Conservation (phyloP, 2,888 invertebrate species). For the Macropis europaea region DNA sequence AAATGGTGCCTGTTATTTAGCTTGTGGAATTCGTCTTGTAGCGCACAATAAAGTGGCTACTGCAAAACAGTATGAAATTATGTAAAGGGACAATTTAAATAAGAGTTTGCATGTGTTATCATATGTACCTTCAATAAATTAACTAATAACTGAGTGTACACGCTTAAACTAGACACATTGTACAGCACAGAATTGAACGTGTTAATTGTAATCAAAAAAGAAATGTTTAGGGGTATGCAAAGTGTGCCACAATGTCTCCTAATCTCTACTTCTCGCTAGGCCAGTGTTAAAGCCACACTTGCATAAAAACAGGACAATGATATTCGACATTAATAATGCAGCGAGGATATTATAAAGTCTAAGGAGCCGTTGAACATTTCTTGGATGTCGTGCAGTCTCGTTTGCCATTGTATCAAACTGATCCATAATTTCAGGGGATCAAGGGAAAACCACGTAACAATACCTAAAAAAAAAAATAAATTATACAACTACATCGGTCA, state of each 20-base stretch:
- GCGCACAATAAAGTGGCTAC: too few relatives aligned
- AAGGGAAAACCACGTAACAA: too few relatives aligned
- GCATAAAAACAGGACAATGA: not conserved
- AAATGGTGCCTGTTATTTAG: too few relatives aligned
- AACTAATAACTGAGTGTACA: too few relatives aligned
- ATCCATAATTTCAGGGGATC: not conserved
- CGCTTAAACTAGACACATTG: too few relatives aligned
- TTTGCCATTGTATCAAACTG: slow-evolving; percentile 9
- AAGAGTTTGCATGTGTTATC: too few relatives aligned
- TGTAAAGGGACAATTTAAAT: too few relatives aligned
- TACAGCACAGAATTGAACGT: not conserved
- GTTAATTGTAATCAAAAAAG: not conserved
- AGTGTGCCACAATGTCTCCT: not conserved
- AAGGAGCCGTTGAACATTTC: not conserved
- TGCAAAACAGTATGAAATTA: too few relatives aligned
- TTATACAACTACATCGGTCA: too few relatives aligned
- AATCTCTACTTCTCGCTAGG: not conserved
- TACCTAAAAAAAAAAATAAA: too few relatives aligned
- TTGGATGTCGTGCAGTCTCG: slow-evolving; percentile 7
- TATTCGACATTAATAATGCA: slow-evolving; percentile 6
- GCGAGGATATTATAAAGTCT: slow-evolving; percentile 5
- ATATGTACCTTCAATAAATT: too few relatives aligned
- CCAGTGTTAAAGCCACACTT: slow-evolving; percentile 1
- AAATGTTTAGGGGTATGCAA: not conserved
- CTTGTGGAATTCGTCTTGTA: too few relatives aligned